phyloP scores from a whole-genome alignment of 2,888 invertebrate species.

The Zelleria hepariella region DNA sequence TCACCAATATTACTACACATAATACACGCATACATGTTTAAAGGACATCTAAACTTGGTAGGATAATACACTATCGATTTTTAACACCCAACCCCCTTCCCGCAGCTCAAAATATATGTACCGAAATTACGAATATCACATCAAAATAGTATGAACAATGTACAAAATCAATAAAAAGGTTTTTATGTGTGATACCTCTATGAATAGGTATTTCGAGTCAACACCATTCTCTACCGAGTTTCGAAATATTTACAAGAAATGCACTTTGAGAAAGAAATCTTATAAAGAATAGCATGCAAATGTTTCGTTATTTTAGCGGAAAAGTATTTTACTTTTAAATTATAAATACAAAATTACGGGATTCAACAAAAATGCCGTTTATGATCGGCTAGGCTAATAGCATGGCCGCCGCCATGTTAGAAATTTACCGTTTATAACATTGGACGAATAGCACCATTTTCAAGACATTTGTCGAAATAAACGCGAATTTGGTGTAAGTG shows the following conservation, averaged over 20 bases:
- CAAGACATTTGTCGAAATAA: neutral
- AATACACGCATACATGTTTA: neutral
- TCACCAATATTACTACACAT: no score
- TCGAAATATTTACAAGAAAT: neutral
- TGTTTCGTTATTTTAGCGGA: no score
- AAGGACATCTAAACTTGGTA: constrained; percentile 27
- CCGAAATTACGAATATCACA: neutral
- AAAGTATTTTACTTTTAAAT: no score
- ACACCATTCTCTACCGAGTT: neutral
- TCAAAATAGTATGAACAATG: no score
- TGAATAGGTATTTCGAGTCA: neutral
- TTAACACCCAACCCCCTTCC: neutral
- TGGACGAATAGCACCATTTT: constrained; percentile 1
- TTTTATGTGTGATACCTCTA: no score
- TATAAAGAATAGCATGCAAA: neutral
- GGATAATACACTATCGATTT: constrained; percentile 23
- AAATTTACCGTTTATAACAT: neutral
- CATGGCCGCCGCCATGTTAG: constrained; percentile 2
- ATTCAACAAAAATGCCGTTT: neutral
- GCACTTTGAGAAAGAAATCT: neutral
- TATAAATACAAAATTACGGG: neutral
- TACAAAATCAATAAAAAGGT: no score
- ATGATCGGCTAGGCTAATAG: neutral
- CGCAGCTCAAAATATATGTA: neutral
- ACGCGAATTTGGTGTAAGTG: neutral